These are phyloP conservation scores for Ahaetulla prasina DNA, from an alignment of 2,113 vertebrate genomes.

Conservation along the genomic window DNA sequence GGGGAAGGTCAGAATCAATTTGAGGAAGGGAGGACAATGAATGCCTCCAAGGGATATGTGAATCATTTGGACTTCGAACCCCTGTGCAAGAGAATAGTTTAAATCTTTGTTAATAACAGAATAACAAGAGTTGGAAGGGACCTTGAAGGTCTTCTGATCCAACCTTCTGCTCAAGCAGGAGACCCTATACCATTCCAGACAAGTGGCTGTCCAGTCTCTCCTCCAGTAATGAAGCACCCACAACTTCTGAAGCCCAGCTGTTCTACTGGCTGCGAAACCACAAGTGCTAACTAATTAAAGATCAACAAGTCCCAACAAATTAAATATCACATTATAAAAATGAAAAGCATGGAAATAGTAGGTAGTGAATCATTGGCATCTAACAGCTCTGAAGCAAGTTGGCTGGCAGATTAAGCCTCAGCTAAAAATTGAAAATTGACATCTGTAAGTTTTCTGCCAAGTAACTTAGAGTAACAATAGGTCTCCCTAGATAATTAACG, in stretches of 20 bases:
- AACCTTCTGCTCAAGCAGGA: not conserved
- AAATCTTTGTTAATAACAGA: not conserved
- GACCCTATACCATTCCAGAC: not conserved
- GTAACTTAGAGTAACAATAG: not conserved
- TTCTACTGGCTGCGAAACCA: not conserved
- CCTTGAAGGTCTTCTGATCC: not conserved
- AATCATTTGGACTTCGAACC: not conserved
- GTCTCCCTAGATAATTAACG: not conserved
- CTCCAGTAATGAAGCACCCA: not conserved
- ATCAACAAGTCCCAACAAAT: not conserved
- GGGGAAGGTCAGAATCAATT: not conserved
- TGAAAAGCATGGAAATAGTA: not conserved
- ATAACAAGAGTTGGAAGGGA: not conserved
- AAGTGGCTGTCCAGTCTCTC: too few relatives aligned
- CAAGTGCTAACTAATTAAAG: not conserved
- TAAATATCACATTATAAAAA: not conserved
- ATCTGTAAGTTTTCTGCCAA: not conserved
- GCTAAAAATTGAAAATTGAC: not conserved
- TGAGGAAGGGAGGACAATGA: not conserved
- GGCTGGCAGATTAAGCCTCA: not conserved
- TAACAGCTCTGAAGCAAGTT: not conserved
- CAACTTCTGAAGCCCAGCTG: not conserved
- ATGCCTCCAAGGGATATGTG: not conserved
- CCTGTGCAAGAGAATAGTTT: not conserved
- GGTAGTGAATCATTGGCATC: not conserved